Percentiles rank a stretch among this genome's conserved stretches.
phyloP scores from a whole-genome alignment of 2,888 invertebrate genomes.

The Aspidiotus rigidus region DNA sequence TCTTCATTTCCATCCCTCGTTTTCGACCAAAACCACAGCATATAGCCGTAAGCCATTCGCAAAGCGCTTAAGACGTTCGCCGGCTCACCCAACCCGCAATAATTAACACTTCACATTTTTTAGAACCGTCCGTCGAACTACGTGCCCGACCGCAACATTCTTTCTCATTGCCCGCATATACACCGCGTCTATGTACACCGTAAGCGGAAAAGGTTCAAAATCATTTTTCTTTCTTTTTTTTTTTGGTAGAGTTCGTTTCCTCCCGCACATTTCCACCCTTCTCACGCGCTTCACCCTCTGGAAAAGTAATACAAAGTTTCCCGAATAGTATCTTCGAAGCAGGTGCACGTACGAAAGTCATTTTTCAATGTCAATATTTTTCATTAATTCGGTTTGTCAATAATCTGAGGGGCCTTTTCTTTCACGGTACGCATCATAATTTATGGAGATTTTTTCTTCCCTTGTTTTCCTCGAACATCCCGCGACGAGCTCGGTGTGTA shows the following conservation, averaged over 20 bases:
- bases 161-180: no score
- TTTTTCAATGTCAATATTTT: conserved; percentile 25
- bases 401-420: conserved; percentile 13
- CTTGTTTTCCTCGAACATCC: background rate
- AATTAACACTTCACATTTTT: no score
- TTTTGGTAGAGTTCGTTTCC: background rate
- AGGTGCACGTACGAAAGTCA: conserved; percentile 24
- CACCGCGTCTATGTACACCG: no score
- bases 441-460: conserved; percentile 14
- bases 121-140: no score
- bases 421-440: conserved; percentile 17
- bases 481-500: no score
- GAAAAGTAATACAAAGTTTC: conserved; percentile 15
- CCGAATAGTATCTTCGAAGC: conserved; percentile 11
- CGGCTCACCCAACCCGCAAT: no score
- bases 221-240: conserved; percentile 14
- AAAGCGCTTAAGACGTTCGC: no score
- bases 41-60: no score
- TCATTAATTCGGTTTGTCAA: conserved; percentile 26
- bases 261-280: conserved; percentile 3
- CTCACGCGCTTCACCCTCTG: background rate
- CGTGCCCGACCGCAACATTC: no score
- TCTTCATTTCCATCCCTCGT: no score
- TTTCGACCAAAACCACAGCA: no score
- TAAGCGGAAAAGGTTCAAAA: background rate